Base-by-base conservation (phyloP, 2,888 invertebrate genomes). In the Ephialtes manifestator region DNA sequence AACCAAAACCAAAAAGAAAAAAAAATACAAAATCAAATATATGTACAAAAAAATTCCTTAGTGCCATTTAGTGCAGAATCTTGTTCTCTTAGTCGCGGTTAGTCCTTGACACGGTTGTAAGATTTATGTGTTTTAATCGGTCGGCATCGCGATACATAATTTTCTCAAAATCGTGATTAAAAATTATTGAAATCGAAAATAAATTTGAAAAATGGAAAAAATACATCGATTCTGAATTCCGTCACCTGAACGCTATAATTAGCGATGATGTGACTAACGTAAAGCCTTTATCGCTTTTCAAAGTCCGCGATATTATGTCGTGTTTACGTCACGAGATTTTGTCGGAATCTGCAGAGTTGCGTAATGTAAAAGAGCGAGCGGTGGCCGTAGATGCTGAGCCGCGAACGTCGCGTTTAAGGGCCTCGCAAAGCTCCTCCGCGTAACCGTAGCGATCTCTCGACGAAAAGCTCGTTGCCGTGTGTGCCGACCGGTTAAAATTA, bases 401-500 rank as follows among this genome's bases (percentile, higher is more conserved):
- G 20, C 46, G 43, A 43, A 43, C 11, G 20, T 68, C 28, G 43
- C 70, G 39, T 76, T 80, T 80, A 55, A 65, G 80, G 74, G 68
- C 53, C 68, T 60, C 68, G 39, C 51, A 15, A 28, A 15, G 31
- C 28, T 60, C 28, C 31, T 65, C 63, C 68, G 60, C 76, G 79
- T 84, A 84, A 81, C 74, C 72, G 70, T 74, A 46, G 70, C 60
- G 65, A 81, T 71, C 77, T 65, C 79, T 63, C 74, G 76, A 85
- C 74, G 76, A 85, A 75, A 72, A 71, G 70, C 58, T 53, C 65
- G 58, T 39, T 28, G 58, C 53, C 76, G 15, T 63, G 81, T 78
- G 70, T 79, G 85, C 82, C 85, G 90, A 83, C 90, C 90, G 90
- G 92, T 92, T 93, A 93, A 92, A 92, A 91, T 93, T 93, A 93